Conservation (phyloP, 1,140 invertebrate species). For the Hermetia illucens region DNA sequence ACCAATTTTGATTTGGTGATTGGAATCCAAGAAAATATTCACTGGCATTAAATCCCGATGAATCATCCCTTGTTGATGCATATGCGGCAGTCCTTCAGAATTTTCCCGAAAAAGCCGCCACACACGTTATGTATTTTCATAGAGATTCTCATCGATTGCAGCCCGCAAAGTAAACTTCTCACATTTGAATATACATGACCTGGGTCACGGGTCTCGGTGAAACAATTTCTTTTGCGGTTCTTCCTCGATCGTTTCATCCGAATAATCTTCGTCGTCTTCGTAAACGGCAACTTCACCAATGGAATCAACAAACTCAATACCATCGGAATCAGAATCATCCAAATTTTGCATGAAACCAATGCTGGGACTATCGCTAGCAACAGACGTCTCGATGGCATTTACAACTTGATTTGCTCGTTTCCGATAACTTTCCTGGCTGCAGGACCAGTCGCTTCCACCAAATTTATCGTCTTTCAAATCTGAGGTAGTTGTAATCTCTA, state of each 20-base stretch:
- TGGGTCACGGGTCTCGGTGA: no score
- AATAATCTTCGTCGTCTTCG: slow-evolving; percentile 32
- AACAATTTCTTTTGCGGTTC: neutral
- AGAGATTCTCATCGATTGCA: slow-evolving; percentile 69
- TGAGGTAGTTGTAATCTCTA: slow-evolving; percentile 46
- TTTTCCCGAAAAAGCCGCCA: slow-evolving; percentile 86
- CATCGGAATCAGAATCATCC: no score
- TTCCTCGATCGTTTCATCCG: slow-evolving; percentile 26
- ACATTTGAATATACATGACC: slow-evolving; percentile 77
- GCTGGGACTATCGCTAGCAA: neutral
- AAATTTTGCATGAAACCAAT: neutral
- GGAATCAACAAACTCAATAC: slow-evolving; percentile 16
- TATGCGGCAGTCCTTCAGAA: slow-evolving; percentile 69
- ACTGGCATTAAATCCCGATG: slow-evolving; percentile 84
- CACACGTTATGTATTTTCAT: slow-evolving; percentile 54
- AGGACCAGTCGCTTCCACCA: neutral
- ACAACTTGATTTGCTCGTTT: neutral
- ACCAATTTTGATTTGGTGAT: slow-evolving; percentile 90
- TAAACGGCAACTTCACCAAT: slow-evolving; percentile 27
- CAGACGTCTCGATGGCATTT: neutral
- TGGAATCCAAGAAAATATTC: slow-evolving; percentile 85
- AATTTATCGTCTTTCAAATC: neutral
- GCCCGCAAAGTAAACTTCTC: slow-evolving; percentile 69
- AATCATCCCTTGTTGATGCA: slow-evolving; percentile 86
- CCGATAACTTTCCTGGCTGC: neutral